Evolutionary conservation across 1,140 invertebrate genomes (phyloP).

Genomic region (Leptopilina boulardi): DNA sequence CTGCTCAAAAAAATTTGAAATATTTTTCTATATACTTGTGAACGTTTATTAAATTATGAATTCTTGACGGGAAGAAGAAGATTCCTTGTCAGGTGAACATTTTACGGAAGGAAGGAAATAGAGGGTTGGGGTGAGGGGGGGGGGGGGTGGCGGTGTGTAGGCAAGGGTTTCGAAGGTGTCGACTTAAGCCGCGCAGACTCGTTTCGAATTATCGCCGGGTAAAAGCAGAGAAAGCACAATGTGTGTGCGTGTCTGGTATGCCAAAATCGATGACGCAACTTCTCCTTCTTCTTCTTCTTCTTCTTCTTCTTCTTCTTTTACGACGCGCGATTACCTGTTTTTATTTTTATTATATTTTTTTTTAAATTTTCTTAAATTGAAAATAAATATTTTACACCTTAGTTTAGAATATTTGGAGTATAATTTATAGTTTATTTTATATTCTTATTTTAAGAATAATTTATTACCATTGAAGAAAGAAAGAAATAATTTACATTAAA

Average conservation of each 20-base stretch:
- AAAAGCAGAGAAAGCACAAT: constrained; percentile 48
- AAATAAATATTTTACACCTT: too few relatives aligned
- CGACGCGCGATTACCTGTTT: constrained; percentile 36
- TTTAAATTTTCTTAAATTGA: not conserved
- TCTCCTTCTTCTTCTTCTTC: constrained; percentile 32
- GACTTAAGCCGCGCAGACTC: constrained; percentile 49
- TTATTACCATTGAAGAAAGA: too few relatives aligned
- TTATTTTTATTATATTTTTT: constrained; percentile 49
- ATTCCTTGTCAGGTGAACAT: constrained; percentile 33
- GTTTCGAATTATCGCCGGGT: constrained; percentile 63
- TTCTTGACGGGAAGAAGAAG: constrained; percentile 10
- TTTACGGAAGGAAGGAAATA: not conserved
- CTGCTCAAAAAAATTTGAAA: not conserved
- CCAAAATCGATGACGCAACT: constrained; percentile 65
- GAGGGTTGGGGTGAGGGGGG: constrained; percentile 21
- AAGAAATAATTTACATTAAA: too few relatives aligned
- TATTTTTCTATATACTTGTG: not conserved
- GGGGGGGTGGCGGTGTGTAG: constrained; percentile 17
- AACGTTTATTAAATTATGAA: constrained; percentile 16
- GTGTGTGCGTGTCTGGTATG: constrained; percentile 62
- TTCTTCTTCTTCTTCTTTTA: too few relatives aligned
- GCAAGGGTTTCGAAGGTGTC: constrained; percentile 48
- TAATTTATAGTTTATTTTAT: too few relatives aligned
- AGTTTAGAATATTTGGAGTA: too few relatives aligned
- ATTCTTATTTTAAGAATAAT: too few relatives aligned